Conservation (phyloP, 1,140 invertebrate genomes). For the Periplaneta americana region DNA sequence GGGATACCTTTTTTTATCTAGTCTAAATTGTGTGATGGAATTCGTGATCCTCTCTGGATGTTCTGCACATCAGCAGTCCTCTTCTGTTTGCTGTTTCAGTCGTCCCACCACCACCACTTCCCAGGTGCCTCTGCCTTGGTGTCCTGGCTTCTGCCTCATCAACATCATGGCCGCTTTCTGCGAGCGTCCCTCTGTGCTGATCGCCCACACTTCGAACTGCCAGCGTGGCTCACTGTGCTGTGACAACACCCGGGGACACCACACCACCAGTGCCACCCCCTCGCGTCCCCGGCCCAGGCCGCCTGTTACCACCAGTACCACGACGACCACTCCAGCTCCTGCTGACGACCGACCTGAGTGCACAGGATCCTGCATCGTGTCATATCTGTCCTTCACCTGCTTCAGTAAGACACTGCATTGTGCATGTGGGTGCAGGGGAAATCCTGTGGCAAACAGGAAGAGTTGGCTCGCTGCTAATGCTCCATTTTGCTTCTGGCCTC, state of each 20-base stretch:
- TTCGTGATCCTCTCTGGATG: too few species aligned
- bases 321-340: conserved; percentile 47
- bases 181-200: conserved; percentile 65
- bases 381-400: conserved; percentile 84
- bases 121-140: conserved; percentile 44
- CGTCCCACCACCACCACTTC: conserved; percentile 28
- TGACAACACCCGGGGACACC: conserved; percentile 52
- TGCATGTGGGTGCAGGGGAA: too few species aligned
- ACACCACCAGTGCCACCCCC: background rate
- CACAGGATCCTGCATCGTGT: conserved; percentile 84
- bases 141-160: conserved; percentile 76
- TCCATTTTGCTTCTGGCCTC: too few species aligned
- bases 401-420: too few species aligned
- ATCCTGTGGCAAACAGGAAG: too few species aligned
- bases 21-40: too few species aligned
- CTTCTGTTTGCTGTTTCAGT: too few species aligned
- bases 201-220: conserved; percentile 68
- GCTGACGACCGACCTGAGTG: conserved; percentile 74
- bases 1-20: too few species aligned
- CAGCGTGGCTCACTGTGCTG: conserved; percentile 71
- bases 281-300: conserved; percentile 19
- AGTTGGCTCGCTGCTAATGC: too few species aligned
- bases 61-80: too few species aligned
- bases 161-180: conserved; percentile 78
- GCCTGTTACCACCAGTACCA: conserved; percentile 36